Base-by-base conservation (phyloP, 2,888 invertebrate species). In the Strigamia crassipes region DNA sequence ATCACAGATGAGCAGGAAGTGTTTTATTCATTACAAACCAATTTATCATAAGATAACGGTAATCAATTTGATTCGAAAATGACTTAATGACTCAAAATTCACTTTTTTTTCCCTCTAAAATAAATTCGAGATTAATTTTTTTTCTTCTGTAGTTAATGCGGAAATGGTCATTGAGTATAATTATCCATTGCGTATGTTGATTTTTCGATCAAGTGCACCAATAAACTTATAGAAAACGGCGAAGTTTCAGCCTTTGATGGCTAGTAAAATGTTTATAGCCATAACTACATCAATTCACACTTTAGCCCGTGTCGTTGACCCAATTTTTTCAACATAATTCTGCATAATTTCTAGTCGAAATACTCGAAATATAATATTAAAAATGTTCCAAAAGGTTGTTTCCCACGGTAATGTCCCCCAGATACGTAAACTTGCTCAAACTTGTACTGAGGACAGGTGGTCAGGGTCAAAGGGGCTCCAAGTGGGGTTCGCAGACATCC, bases 381-480 rank as follows among this genome's bases (percentile, higher is more conserved):
- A 66, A 23, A 27, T 23, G 4, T 27, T 27, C 27, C 12, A 27
- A 66, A 66, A 66, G 27, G 9, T 27, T 66, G 10, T 66, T 66
- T 66, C 66, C 66, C 66, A 66, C 66, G 66, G 66, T 66, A 66
- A 66, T 66, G 66, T 66, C n/a, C 66, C 66, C 66, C 27, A 66
- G 23, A 13, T 27, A 66, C 66, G 66, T 66, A 66, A 66, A 66
- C 66, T 66, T 66, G 66, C 66, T 27, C 27, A 6, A 66, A 66
- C 66, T 15, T 51, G 51, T 18, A 18, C 51, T 3, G 13, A 66
- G 66, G 66, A 66, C 66, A 66, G 66, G 66, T 66, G 66, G 66
- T 66, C 66, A 66, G 66, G 66, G 66, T 66, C 66, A 66, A 12
- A 27, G 66, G 66, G 66, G 66, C 66, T 66, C 66, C 27, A 21